Conservation (phyloP, 2,888 invertebrate species). For the Epinotia bilunana region DNA sequence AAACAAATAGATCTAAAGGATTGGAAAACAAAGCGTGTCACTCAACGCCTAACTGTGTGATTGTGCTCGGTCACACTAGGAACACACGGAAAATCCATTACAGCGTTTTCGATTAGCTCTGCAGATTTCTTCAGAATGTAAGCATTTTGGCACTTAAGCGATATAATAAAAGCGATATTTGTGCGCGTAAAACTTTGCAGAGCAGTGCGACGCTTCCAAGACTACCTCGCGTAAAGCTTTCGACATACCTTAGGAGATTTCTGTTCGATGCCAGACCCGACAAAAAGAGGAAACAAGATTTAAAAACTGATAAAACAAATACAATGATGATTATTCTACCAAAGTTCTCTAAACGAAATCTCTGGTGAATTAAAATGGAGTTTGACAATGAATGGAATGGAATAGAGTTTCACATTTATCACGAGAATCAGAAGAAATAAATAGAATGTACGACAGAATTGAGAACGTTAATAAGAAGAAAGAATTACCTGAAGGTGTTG, state of each 20-base stretch:
- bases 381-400: neutral
- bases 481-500: constrained; percentile 88
- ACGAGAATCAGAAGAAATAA: constrained; percentile 45
- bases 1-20: constrained; percentile 42
- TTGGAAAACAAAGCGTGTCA: constrained; percentile 45
- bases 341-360: constrained; percentile 38
- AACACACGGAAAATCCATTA: constrained; percentile 50
- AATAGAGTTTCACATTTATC: too few relatives aligned
- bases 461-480: neutral
- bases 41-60: constrained; percentile 56
- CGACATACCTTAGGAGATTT: constrained; percentile 83
- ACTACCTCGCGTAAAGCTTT: constrained; percentile 70
- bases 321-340: constrained; percentile 48
- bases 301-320: constrained; percentile 58
- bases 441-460: constrained; percentile 40
- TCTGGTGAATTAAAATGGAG: constrained; percentile 19
- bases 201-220: constrained; percentile 65
- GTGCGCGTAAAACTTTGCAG: constrained; percentile 65
- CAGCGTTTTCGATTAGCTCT: constrained; percentile 29
- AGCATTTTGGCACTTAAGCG: constrained; percentile 67
- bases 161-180: constrained; percentile 69
- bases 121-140: constrained; percentile 49
- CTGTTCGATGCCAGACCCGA: constrained; percentile 79
- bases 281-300: constrained; percentile 74
- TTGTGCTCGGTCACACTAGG: constrained; percentile 60